Conservation (phyloP, 1,140 invertebrate species). For the Leptonema lineaticorne region DNA sequence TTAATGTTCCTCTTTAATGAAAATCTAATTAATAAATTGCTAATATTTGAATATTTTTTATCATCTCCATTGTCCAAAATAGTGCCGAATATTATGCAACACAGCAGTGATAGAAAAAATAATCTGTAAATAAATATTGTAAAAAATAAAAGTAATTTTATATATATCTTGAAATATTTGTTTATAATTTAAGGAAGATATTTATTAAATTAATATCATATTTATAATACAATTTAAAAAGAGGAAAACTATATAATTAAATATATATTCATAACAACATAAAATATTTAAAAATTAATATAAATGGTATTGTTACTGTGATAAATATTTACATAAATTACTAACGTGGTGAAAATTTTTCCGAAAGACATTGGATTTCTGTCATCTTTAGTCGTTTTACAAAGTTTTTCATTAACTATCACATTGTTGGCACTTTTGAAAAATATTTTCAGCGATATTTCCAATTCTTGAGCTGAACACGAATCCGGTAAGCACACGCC, state of each 20-base stretch:
- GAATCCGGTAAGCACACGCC: conserved; percentile 62
- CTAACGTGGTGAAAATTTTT: conserved; percentile 53
- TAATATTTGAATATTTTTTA: neutral
- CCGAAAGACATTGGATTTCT: conserved; percentile 46
- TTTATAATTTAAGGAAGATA: no score
- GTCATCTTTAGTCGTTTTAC: conserved; percentile 49
- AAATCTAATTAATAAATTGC: conserved; percentile 51
- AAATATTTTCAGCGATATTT: conserved; percentile 49
- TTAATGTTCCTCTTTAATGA: conserved; percentile 66
- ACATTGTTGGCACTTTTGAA: conserved; percentile 23
- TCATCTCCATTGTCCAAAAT: conserved; percentile 50
- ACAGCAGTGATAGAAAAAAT: conserved; percentile 47
- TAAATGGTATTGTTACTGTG: no score
- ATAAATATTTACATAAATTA: conserved; percentile 19
- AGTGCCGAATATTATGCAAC: conserved; percentile 49
- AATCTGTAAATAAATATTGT: no score
- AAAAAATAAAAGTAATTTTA: conserved; percentile 19
- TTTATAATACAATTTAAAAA: no score
- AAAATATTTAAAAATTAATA: no score
- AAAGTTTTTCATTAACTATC: conserved; percentile 46
- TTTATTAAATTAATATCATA: no score
- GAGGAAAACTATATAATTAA: no score
- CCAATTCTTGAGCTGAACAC: conserved; percentile 59
- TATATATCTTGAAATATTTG: no score
- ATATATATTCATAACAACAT: no score